Evolutionary conservation across 2,113 vertebrate genomes (phyloP).

Genomic region (Bos javanicus): DNA sequence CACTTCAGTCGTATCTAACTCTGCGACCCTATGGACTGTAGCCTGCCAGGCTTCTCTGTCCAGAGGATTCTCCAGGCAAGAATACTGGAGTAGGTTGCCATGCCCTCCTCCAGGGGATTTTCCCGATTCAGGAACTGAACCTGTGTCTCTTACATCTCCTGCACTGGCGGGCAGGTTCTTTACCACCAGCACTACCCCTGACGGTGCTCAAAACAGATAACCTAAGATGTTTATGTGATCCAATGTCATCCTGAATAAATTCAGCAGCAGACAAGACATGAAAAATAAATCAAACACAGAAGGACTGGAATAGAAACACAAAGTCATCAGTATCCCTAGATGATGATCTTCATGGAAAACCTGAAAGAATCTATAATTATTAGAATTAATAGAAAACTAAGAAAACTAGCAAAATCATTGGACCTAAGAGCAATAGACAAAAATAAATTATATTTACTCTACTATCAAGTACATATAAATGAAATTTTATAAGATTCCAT

Average conservation of each 20-base stretch:
- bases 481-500: not conserved
- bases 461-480: not conserved
- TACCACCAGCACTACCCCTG: not conserved
- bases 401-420: not conserved
- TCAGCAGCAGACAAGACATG: not conserved
- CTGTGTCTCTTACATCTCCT: not conserved
- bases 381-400: not conserved
- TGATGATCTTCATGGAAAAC: not conserved
- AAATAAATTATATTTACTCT: conserved; percentile 15
- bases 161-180: not conserved
- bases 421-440: not conserved
- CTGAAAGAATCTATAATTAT: not conserved
- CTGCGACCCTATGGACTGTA: not conserved
- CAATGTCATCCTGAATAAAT: not conserved
- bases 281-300: not conserved
- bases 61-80: not conserved
- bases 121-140: not conserved
- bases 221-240: conserved; percentile 27
- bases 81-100: not conserved
- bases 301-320: not conserved
- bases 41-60: not conserved
- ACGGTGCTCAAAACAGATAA: not conserved
- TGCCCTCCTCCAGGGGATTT: not conserved
- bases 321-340: not conserved
- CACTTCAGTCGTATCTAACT: not conserved